Evolutionary conservation across 2,113 vertebrate genomes (phyloP).

Genomic region (Pseudopipra pipra): DNA sequence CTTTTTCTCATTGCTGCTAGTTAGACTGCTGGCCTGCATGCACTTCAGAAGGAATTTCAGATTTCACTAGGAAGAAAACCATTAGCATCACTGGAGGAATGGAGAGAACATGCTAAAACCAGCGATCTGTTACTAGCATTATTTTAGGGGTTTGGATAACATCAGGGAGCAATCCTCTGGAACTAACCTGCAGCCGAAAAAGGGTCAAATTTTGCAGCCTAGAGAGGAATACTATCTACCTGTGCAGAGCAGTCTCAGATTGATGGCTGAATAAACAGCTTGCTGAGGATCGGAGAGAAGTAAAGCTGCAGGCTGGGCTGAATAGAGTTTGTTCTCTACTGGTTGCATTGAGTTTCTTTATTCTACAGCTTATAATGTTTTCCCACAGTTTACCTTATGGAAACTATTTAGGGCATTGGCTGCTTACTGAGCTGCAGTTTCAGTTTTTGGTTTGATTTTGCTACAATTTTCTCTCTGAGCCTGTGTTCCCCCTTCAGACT

Average conservation of each 20-base stretch:
- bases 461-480: background rate
- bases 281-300: background rate
- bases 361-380: background rate
- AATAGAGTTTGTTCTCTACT: background rate
- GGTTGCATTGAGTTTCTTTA: background rate
- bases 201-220: background rate
- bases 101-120: background rate
- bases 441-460: background rate
- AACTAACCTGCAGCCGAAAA: background rate
- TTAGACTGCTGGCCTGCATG: background rate
- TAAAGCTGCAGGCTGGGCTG: background rate
- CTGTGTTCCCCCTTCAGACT: background rate
- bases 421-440: background rate
- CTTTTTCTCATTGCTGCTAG: background rate
- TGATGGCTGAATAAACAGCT: background rate
- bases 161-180: background rate
- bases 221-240: background rate
- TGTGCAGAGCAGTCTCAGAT: background rate
- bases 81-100: background rate
- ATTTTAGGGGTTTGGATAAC: background rate
- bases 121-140: background rate
- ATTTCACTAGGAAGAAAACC: background rate
- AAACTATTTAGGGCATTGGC: background rate
- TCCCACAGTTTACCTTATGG: background rate
- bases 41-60: background rate